Conservation (phyloP, 2,888 invertebrate genomes). For the Imbricaverruca yamaguchii region DNA sequence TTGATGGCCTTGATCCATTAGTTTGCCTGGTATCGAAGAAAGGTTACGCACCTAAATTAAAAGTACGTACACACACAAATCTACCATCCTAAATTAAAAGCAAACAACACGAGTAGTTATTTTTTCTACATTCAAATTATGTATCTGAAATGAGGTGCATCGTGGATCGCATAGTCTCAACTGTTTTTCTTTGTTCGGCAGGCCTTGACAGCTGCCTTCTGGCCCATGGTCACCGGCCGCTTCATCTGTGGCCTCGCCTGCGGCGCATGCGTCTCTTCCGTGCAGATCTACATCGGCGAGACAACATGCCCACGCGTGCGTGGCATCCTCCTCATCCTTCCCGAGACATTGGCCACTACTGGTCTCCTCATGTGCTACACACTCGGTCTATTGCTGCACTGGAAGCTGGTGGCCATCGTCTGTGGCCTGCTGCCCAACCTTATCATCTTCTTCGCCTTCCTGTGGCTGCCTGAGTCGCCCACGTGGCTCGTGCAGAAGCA, state of each 20-base stretch:
- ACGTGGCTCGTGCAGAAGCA: background rate
- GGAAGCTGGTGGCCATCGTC: slow-evolving; percentile 69
- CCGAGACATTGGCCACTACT: background rate
- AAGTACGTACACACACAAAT: no score
- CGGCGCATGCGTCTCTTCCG: background rate
- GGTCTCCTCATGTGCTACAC: slow-evolving; percentile 64
- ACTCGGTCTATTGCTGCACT: slow-evolving; percentile 66
- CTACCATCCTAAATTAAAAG: no score
- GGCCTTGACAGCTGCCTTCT: background rate
- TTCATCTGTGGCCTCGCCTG: slow-evolving; percentile 3
- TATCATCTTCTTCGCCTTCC: slow-evolving; percentile 50
- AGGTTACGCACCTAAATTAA: no score
- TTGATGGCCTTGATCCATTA: no score
- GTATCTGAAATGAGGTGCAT: no score
- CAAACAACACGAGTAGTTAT: no score
- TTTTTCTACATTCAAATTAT: no score
- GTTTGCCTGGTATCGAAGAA: no score
- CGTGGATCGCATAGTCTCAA: no score
- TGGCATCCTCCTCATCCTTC: background rate
- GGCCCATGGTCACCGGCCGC: background rate
- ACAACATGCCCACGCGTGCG: background rate
- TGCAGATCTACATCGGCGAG: slow-evolving; percentile 9
- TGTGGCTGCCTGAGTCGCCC: slow-evolving; percentile 3
- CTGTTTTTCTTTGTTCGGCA: background rate
- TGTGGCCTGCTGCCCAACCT: slow-evolving; percentile 68